Evolutionary conservation across 2,888 invertebrate genomes (phyloP).

Genomic region (Noctua janthina): DNA sequence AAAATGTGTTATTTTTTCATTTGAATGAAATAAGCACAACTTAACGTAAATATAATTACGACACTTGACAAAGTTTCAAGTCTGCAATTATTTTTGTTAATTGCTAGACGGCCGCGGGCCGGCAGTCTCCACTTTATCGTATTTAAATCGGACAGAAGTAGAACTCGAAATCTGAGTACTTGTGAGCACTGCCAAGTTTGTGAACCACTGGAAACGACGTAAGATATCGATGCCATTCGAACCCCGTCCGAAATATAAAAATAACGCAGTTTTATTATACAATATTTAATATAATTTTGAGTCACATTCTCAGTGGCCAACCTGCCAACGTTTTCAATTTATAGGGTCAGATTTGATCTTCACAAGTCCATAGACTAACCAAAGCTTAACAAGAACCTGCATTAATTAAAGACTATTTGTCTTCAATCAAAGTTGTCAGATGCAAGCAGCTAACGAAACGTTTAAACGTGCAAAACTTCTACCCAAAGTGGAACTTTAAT

Average conservation of each 20-base stretch:
- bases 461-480: background rate
- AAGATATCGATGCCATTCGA: conserved; percentile 32
- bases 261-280: background rate
- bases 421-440: background rate
- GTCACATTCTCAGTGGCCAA: conserved; percentile 19
- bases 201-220: conserved; percentile 31
- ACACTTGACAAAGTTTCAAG: conserved; percentile 51
- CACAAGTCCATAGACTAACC: conserved; percentile 4
- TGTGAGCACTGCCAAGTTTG: conserved; percentile 51
- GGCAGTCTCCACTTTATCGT: conserved; percentile 43
- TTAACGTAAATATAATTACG: conserved; percentile 51
- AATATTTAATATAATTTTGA: conserved; percentile 8
- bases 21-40: conserved; percentile 31
- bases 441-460: background rate
- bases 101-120: conserved; percentile 46
- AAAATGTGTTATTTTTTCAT: conserved; percentile 34
- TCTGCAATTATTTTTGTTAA: conserved; percentile 58
- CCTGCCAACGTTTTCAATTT: background rate
- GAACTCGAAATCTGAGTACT: conserved; percentile 52
- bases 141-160: conserved; percentile 51
- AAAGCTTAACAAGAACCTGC: conserved; percentile 3
- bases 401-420: conserved; percentile 1
- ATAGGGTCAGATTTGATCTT: conserved; percentile 9
- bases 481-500: conserved; percentile 32
- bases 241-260: conserved; percentile 18